phyloP scores from a whole-genome alignment of 2,797 vertebrate species.

The Falco concolor region DNA sequence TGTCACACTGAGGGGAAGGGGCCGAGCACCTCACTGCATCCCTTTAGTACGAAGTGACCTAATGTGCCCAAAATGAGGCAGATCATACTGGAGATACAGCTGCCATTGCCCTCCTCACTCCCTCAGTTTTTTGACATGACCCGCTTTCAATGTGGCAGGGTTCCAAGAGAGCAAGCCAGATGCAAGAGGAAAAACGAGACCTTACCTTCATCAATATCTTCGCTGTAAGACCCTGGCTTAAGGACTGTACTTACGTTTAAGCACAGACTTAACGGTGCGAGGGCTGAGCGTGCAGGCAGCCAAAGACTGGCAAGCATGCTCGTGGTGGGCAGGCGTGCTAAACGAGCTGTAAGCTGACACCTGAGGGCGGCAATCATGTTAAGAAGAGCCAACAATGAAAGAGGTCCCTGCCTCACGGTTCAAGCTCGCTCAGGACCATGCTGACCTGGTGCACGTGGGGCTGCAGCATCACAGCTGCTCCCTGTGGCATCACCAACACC shows the following conservation, averaged over 20 bases:
- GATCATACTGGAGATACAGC: neutral
- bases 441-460: neutral
- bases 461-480: neutral
- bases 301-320: neutral
- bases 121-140: neutral
- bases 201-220: neutral
- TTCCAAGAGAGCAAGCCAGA: neutral
- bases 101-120: neutral
- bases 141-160: neutral
- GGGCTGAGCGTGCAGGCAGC: neutral
- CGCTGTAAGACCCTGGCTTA: neutral
- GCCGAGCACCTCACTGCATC: neutral
- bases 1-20: neutral
- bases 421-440: accelerated
- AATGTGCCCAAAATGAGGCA: neutral
- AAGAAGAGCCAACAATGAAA: neutral
- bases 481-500: neutral
- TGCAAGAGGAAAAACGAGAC: neutral
- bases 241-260: neutral
- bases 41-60: neutral
- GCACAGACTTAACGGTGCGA: neutral
- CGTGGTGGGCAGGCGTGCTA: neutral
- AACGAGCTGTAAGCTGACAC: neutral
- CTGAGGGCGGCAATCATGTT: neutral
- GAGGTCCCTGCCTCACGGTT: neutral